phyloP scores from a whole-genome alignment of 2,797 vertebrate species.

The Halcyon chelicuti region DNA sequence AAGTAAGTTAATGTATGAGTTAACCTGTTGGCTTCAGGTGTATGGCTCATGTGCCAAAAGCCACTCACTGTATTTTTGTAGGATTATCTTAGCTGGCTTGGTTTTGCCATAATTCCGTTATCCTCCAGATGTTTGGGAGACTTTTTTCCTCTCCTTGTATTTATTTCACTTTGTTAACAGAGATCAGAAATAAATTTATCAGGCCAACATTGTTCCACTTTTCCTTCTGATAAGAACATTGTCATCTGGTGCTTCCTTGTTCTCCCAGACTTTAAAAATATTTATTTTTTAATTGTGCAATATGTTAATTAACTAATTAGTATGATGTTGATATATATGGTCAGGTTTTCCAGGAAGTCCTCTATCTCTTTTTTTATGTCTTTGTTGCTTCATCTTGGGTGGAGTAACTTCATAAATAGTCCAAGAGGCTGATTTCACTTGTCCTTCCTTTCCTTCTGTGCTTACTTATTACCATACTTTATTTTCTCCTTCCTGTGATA shows the following conservation, averaged over 20 bases:
- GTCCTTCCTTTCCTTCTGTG: background rate
- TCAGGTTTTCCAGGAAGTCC: slow-evolving; percentile 55
- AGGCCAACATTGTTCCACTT: background rate
- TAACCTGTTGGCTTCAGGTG: background rate
- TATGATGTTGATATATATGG: background rate
- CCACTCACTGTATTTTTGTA: background rate
- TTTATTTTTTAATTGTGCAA: slow-evolving; percentile 43
- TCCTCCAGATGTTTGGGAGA: background rate
- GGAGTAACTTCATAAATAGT: background rate
- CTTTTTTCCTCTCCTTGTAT: background rate
- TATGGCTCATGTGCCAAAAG: background rate
- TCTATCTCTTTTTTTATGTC: background rate
- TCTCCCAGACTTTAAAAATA: slow-evolving; percentile 16
- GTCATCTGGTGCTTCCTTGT: slow-evolving; percentile 17
- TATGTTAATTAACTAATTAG: slow-evolving; percentile 49
- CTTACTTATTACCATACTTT: background rate
- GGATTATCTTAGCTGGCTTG: background rate
- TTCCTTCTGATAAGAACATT: background rate
- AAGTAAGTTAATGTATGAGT: background rate
- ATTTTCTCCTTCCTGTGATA: background rate
- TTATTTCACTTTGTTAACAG: slow-evolving; percentile 27
- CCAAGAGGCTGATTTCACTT: background rate
- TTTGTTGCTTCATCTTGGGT: slow-evolving; percentile 22
- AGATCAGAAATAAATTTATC: background rate
- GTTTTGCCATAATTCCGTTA: background rate